Evolutionary conservation across 2,113 vertebrate species (phyloP).

Genomic region (Fregata magnificens): DNA sequence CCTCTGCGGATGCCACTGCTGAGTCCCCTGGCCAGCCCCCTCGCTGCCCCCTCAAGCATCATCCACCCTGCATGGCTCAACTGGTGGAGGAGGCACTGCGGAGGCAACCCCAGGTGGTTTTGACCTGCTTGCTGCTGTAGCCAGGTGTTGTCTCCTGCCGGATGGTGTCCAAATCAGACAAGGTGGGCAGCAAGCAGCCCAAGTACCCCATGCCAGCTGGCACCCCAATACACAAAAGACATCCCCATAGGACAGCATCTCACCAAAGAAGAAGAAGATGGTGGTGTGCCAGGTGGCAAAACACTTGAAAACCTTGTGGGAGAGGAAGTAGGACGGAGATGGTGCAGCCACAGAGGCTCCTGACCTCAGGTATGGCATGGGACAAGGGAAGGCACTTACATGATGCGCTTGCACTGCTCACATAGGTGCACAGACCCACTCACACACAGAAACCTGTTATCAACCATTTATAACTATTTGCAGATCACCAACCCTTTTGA

Average conservation of each 20-base stretch:
- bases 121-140: not conserved
- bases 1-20: not conserved
- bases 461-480: too few relatives aligned
- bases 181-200: not conserved
- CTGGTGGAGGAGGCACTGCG: not conserved
- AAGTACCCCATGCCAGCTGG: not conserved
- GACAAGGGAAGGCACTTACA: too few relatives aligned
- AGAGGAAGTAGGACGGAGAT: not conserved
- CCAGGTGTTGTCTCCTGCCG: not conserved
- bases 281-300: not conserved
- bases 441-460: too few relatives aligned
- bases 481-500: too few relatives aligned
- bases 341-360: too few relatives aligned
- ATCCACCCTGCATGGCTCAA: not conserved
- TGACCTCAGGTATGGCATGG: too few relatives aligned
- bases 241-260: not conserved
- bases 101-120: not conserved
- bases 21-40: not conserved
- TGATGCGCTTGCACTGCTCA: too few relatives aligned
- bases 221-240: not conserved
- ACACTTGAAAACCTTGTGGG: not conserved
- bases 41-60: not conserved
- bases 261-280: not conserved
- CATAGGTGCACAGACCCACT: too few relatives aligned
- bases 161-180: not conserved